Conservation (phyloP, 2,113 vertebrate species). For the Ranitomeya variabilis region DNA sequence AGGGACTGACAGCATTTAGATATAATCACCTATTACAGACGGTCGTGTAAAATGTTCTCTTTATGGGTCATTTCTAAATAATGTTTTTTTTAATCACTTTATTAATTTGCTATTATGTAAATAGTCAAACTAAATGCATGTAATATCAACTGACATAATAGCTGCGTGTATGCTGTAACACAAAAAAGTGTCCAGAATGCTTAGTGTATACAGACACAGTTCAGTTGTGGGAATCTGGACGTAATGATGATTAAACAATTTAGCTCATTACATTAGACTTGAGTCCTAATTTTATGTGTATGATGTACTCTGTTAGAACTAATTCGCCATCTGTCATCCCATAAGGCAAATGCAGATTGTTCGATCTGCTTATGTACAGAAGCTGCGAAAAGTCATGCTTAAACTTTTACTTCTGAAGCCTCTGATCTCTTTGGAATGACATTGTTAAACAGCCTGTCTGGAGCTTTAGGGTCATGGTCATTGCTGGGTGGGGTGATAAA, state of each 20-base stretch:
- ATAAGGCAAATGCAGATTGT: background rate
- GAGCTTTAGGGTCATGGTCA: no score
- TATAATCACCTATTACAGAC: no score
- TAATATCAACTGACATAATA: background rate
- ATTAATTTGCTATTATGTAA: background rate
- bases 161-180: background rate
- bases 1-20: no score
- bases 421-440: background rate
- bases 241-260: conserved; percentile 33
- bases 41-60: background rate
- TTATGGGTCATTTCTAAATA: background rate
- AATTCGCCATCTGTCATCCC: conserved; percentile 34
- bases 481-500: no score
- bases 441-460: background rate
- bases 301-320: conserved; percentile 30
- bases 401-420: conserved; percentile 3
- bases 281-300: conserved; percentile 34
- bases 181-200: background rate
- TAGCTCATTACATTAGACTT: conserved; percentile 34
- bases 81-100: background rate
- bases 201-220: background rate
- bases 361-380: background rate
- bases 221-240: conserved; percentile 1
- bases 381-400: background rate
- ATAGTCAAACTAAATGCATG: background rate